These are phyloP conservation scores for Ischnura elegans DNA, from an alignment of 2,888 invertebrate species.

Conservation along the genomic window DNA sequence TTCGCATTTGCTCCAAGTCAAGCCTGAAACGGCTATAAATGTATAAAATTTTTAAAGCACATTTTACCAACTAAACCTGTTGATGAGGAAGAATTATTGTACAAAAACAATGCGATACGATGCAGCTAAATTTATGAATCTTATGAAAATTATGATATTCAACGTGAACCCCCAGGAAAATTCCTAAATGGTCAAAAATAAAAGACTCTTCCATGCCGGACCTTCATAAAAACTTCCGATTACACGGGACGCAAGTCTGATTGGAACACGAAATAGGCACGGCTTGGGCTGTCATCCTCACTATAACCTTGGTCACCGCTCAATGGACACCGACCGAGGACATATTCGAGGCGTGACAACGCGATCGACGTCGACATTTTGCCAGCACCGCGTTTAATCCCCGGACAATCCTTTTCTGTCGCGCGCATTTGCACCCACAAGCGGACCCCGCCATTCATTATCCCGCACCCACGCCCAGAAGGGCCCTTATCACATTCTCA, in stretches of 20 bases:
- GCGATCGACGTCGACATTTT: background rate
- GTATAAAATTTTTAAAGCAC: too few species aligned
- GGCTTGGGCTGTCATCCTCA: background rate
- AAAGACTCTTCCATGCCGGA: background rate
- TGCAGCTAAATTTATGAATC: too few species aligned
- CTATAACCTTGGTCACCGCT: background rate
- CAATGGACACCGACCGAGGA: background rate
- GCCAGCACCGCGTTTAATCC: background rate
- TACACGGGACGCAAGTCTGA: background rate
- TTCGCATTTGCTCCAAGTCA: too few species aligned
- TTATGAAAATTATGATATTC: too few species aligned
- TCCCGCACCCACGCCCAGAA: background rate
- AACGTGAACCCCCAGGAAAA: too few species aligned
- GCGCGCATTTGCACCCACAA: background rate
- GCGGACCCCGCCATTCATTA: background rate
- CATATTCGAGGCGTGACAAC: background rate
- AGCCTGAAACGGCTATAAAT: too few species aligned
- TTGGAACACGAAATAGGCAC: background rate
- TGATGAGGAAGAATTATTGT: too few species aligned
- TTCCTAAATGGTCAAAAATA: background rate
- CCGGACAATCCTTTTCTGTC: background rate
- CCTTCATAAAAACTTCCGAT: background rate
- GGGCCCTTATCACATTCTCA: slow-evolving; percentile 13
- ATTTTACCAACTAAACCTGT: too few species aligned
- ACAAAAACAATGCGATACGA: too few species aligned